These are phyloP conservation scores for Hippocampus barbouri DNA, from an alignment of 2,113 vertebrate species.

Conservation along the genomic window DNA sequence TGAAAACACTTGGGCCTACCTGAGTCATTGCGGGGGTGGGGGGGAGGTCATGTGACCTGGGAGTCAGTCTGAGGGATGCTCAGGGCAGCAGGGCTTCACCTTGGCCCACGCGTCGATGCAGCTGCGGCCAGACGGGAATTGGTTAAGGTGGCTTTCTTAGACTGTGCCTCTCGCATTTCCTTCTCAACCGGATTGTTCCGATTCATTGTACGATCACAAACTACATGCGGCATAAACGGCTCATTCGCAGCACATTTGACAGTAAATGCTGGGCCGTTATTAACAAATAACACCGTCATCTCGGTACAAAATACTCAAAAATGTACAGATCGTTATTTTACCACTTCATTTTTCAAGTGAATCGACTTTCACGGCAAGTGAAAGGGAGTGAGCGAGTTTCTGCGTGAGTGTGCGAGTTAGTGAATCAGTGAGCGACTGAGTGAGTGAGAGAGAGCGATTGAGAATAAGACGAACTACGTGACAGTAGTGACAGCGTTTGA, in stretches of 20 bases:
- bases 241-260: not conserved
- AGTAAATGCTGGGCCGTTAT: not conserved
- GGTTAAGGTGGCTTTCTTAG: not conserved
- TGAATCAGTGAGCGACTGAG: not conserved
- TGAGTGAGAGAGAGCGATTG: not conserved
- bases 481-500: not conserved
- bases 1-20: constrained; percentile 42
- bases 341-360: not conserved
- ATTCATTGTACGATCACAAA: not conserved
- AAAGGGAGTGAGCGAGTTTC: not conserved
- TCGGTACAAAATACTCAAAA: not conserved
- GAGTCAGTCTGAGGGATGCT: constrained; percentile 77
- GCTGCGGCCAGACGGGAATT: constrained; percentile 41
- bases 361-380: not conserved
- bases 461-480: not conserved
- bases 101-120: constrained; percentile 79
- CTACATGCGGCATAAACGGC: not conserved
- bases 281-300: not conserved
- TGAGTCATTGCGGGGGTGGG: constrained; percentile 60
- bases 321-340: not conserved
- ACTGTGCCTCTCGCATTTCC: not conserved
- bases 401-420: no score
- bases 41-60: constrained; percentile 36
- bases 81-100: constrained; percentile 78
- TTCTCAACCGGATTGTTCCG: not conserved